phyloP scores from a whole-genome alignment of 2,113 vertebrate genomes.

The Xenopus tropicalis region DNA sequence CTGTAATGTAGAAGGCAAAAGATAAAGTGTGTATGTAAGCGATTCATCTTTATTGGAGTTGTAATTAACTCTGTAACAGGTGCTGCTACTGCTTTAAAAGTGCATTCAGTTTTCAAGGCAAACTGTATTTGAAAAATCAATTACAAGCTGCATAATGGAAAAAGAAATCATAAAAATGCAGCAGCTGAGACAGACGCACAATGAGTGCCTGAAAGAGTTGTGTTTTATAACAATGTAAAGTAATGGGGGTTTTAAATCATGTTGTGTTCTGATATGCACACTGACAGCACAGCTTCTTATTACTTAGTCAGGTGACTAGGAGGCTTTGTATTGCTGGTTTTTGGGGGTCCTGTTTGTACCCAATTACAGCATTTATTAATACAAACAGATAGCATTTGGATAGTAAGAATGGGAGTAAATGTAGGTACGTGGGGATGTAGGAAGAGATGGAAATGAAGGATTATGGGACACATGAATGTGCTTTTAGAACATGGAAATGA shows the following conservation, averaged over 20 bases:
- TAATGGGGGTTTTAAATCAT: constrained; percentile 33
- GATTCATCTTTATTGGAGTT: constrained; percentile 40
- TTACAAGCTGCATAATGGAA: constrained; percentile 42
- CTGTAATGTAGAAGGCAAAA: constrained; percentile 25
- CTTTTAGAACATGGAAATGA: too few species aligned
- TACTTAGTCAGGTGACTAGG: neutral
- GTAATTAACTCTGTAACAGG: constrained; percentile 43
- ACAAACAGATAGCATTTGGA: too few species aligned
- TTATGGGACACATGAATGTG: too few species aligned
- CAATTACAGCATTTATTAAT: too few species aligned
- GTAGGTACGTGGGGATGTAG: too few species aligned
- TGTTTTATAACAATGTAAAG: constrained; percentile 40
- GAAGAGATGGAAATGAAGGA: too few species aligned
- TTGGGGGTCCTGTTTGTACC: too few species aligned
- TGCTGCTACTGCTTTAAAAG: constrained; percentile 43
- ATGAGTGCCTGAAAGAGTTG: constrained; percentile 41
- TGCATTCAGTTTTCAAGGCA: constrained; percentile 38
- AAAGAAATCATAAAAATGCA: constrained; percentile 43
- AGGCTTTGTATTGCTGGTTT: neutral
- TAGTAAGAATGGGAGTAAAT: too few species aligned
- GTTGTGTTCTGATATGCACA: constrained; percentile 4
- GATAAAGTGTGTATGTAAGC: constrained; percentile 37
- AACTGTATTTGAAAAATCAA: constrained; percentile 45
- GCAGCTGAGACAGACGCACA: constrained; percentile 39
- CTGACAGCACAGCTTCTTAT: neutral